phyloP scores from a whole-genome alignment of 2,888 invertebrate genomes.

The Synergus gifuensis region DNA sequence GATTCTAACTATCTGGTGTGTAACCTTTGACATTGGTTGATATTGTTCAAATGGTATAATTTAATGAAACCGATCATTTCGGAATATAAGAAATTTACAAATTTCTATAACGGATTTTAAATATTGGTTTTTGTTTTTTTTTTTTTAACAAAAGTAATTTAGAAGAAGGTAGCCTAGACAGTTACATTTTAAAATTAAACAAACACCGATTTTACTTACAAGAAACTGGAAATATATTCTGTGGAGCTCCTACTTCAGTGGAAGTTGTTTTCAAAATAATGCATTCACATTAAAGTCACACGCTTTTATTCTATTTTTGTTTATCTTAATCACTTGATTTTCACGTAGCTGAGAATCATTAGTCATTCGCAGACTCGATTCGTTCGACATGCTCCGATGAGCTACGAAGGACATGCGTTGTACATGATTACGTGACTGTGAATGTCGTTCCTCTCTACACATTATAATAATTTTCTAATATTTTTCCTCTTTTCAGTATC shows the following conservation, averaged over 20 bases:
- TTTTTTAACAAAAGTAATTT: neutral
- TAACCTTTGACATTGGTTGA: no score
- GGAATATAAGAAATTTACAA: no score
- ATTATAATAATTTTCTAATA: neutral
- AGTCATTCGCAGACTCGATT: constrained; percentile 49
- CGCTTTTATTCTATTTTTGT: neutral
- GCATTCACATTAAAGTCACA: neutral
- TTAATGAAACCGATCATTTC: no score
- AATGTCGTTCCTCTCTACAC: constrained; percentile 15
- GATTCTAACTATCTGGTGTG: no score
- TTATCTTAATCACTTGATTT: neutral
- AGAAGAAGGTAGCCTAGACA: neutral
- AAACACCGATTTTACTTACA: neutral
- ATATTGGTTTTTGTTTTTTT: neutral
- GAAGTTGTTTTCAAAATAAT: constrained; percentile 5
- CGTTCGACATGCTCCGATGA: constrained; percentile 57
- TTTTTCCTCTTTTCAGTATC: neutral
- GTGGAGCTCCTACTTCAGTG: constrained; percentile 20
- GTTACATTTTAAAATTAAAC: neutral
- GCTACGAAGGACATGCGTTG: constrained; percentile 57
- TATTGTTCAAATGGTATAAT: neutral
- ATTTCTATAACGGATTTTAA: neutral
- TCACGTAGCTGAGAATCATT: constrained; percentile 46
- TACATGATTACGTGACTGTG: neutral
- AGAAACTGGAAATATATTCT: neutral